These are phyloP conservation scores for Pterois miles DNA, from an alignment of 2,797 vertebrate species.

Conservation along the genomic window DNA sequence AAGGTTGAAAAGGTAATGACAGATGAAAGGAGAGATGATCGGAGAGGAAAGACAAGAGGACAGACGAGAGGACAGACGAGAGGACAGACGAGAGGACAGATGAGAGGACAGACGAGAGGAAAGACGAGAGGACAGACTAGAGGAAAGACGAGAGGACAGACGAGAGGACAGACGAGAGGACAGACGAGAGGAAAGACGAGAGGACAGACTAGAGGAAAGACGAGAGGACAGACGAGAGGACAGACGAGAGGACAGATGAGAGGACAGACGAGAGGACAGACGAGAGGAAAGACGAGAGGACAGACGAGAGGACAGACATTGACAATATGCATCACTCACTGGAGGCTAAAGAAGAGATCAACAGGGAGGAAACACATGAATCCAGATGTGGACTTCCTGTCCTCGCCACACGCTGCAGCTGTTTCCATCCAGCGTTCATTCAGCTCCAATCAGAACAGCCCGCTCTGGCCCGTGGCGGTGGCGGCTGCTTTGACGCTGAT, in stretches of 20 bases:
- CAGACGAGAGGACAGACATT: neutral
- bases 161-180: neutral
- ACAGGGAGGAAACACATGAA: neutral
- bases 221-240: neutral
- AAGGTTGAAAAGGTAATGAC: too few species aligned
- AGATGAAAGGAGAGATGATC: neutral
- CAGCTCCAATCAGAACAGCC: conserved; percentile 29
- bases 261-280: neutral
- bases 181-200: neutral
- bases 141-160: neutral
- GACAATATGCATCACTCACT: conserved; percentile 9
- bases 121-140: conserved; percentile 12
- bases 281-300: conserved; percentile 17
- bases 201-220: too few species aligned
- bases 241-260: neutral
- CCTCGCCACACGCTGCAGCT: conserved; percentile 29
- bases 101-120: conserved; percentile 5
- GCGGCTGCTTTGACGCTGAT: conserved; percentile 60
- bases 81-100: neutral
- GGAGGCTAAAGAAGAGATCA: neutral
- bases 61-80: neutral
- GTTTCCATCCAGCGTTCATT: conserved; percentile 53
- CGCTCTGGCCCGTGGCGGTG: conserved; percentile 4
- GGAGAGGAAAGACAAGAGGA: neutral
- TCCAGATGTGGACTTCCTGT: conserved; percentile 26